Evolutionary conservation across 1,140 invertebrate species (phyloP).

Genomic region (Nymphalis io): DNA sequence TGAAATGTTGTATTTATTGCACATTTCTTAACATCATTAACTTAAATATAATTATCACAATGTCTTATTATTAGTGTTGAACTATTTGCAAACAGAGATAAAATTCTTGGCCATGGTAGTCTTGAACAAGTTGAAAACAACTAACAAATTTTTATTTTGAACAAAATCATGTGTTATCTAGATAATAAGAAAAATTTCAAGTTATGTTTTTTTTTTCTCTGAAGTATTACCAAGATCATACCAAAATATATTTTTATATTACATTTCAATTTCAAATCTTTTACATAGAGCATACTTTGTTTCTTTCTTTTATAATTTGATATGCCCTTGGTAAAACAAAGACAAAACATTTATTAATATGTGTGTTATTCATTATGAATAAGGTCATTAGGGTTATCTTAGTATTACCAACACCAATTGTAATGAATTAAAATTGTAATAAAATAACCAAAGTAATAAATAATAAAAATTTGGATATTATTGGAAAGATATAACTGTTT

Average conservation of each 20-base stretch:
- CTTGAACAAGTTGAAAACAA: not conserved
- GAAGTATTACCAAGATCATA: not conserved
- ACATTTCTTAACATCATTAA: slow-evolving; percentile 22
- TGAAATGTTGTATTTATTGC: slow-evolving; percentile 13
- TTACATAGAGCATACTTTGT: not conserved
- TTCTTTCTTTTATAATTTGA: not conserved
- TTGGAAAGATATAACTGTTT: too few relatives aligned
- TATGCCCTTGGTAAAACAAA: not conserved
- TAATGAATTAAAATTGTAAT: not conserved
- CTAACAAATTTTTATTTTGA: not conserved
- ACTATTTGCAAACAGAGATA: slow-evolving; percentile 18
- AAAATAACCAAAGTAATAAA: too few relatives aligned
- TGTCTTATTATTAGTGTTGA: slow-evolving; percentile 28
- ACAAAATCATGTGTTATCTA: not conserved
- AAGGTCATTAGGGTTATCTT: not conserved
- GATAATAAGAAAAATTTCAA: not conserved
- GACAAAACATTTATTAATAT: not conserved
- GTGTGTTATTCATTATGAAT: not conserved
- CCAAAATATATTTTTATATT: slow-evolving; percentile 5
- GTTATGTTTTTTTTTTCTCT: not conserved
- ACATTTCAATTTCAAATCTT: not conserved
- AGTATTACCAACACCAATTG: not conserved
- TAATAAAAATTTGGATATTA: too few relatives aligned
- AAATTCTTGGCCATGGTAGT: not conserved
- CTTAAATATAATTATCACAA: slow-evolving; percentile 36